These are phyloP conservation scores for Zoanthus solanderi DNA, from an alignment of 92 coral and sea anemone species.

Conservation along the genomic window DNA sequence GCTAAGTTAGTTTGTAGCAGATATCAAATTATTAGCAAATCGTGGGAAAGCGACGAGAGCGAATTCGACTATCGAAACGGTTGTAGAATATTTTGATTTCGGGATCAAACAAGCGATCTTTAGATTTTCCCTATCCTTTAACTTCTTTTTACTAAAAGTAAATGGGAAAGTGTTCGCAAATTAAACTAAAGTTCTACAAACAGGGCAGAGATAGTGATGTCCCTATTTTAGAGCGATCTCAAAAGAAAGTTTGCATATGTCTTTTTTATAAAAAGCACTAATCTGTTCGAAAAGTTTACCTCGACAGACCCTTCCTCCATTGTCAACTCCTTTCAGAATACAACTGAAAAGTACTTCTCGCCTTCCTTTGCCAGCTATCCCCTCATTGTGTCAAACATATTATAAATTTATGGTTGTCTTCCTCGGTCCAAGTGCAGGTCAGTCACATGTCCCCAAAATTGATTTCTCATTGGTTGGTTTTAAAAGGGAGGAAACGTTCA, in stretches of 20 bases:
- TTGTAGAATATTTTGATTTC: not conserved
- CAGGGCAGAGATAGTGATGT: not conserved
- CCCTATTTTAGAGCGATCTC: not conserved
- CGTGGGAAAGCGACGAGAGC: not conserved
- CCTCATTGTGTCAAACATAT: slow-evolving; percentile 64
- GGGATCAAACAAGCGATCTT: not conserved
- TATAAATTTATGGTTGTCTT: slow-evolving; percentile 86
- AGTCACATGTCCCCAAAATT: slow-evolving; percentile 62
- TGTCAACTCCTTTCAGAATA: slow-evolving; percentile 16
- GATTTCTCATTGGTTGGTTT: slow-evolving; percentile 66
- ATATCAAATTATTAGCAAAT: not conserved
- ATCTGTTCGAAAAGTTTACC: slow-evolving; percentile 20
- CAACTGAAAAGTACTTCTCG: not conserved
- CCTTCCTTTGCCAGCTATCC: slow-evolving; percentile 33
- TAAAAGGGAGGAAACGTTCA: slow-evolving; percentile 72
- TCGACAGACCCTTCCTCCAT: slow-evolving; percentile 81
- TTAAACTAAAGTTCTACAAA: not conserved
- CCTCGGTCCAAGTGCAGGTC: slow-evolving; percentile 30
- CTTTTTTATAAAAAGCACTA: not conserved
- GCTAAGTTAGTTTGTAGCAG: not conserved
- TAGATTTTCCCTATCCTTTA: not conserved
- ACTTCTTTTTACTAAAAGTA: not conserved
- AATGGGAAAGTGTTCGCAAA: not conserved
- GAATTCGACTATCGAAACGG: not conserved
- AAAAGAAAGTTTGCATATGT: not conserved